These are phyloP conservation scores for Thymelicus sylvestris DNA, from an alignment of 2,888 invertebrate genomes.

Conservation along the genomic window DNA sequence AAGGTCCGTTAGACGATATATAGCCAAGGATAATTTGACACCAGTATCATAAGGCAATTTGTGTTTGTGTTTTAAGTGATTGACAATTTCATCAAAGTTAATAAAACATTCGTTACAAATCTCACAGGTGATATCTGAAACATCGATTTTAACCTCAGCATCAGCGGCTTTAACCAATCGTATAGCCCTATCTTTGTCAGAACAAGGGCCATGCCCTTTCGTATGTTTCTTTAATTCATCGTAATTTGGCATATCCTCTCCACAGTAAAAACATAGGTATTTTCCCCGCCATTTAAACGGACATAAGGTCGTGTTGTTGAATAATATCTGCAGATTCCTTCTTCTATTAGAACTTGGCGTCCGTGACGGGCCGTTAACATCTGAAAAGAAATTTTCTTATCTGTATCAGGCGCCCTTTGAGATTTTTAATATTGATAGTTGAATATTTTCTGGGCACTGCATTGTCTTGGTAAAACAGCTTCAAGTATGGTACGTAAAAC, in stretches of 20 bases:
- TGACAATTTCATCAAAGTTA: slow-evolving; percentile 51
- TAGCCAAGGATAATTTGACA: slow-evolving; percentile 53
- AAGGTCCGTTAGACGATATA: slow-evolving; percentile 62
- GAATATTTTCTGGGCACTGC: neutral
- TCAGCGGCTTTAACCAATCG: slow-evolving; percentile 61
- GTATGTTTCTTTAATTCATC: slow-evolving; percentile 61
- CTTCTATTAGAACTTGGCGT: slow-evolving; percentile 55
- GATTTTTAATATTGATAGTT: neutral
- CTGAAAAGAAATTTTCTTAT: slow-evolving; percentile 72
- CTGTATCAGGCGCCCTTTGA: slow-evolving; percentile 23
- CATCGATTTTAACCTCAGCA: slow-evolving; percentile 69
- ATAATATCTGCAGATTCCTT: slow-evolving; percentile 65
- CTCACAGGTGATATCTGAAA: slow-evolving; percentile 64
- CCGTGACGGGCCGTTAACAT: slow-evolving; percentile 59
- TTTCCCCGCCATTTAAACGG: slow-evolving; percentile 75
- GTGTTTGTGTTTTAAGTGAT: slow-evolving; percentile 63
- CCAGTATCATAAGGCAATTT: slow-evolving; percentile 56
- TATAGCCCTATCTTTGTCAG: slow-evolving; percentile 59
- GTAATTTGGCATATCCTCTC: slow-evolving; percentile 55
- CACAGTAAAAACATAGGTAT: slow-evolving; percentile 74
- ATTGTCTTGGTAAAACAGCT: neutral
- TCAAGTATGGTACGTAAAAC: neutral
- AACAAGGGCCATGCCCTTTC: slow-evolving; percentile 59
- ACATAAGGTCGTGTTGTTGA: slow-evolving; percentile 72
- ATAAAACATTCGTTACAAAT: slow-evolving; percentile 55